phyloP scores from a whole-genome alignment of 2,797 vertebrate genomes.

The Neosilurus hyrtlii region DNA sequence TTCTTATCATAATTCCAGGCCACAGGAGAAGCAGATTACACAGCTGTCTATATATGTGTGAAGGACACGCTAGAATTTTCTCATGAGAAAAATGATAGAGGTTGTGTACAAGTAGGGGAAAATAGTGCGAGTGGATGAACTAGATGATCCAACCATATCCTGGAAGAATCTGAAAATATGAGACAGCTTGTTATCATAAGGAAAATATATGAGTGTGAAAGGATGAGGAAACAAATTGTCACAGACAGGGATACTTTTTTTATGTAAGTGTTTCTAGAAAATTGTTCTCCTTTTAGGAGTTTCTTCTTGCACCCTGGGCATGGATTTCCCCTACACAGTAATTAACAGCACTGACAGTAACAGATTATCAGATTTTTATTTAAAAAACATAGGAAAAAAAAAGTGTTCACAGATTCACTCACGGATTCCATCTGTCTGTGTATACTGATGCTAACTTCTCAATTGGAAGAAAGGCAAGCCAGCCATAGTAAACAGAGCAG shows the following conservation, averaged over 20 bases:
- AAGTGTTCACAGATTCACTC: too few species aligned
- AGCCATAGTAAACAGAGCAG: not conserved
- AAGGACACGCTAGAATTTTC: not conserved
- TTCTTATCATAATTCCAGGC: conserved; percentile 17
- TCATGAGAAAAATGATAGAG: conserved; percentile 16
- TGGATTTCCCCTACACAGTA: not conserved
- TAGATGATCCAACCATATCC: conserved; percentile 22
- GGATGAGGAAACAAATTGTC: conserved; percentile 54
- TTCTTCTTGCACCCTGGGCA: conserved; percentile 51
- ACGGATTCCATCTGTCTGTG: not conserved
- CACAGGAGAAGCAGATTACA: conserved; percentile 25
- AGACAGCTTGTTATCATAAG: conserved; percentile 26
- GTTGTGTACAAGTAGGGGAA: not conserved
- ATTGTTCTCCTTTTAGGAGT: conserved; percentile 41
- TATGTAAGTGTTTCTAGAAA: conserved; percentile 58
- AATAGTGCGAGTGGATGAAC: conserved; percentile 23
- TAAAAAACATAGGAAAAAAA: not conserved
- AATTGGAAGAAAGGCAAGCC: not conserved
- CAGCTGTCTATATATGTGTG: conserved; percentile 12
- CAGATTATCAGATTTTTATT: conserved; percentile 3
- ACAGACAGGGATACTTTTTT: conserved; percentile 1
- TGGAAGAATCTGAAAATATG: conserved; percentile 6
- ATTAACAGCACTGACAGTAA: conserved; percentile 19
- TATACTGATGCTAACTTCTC: not conserved
- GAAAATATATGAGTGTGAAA: conserved; percentile 59